phyloP scores from a whole-genome alignment of 2,113 vertebrate genomes.

The Xerus inauris region DNA sequence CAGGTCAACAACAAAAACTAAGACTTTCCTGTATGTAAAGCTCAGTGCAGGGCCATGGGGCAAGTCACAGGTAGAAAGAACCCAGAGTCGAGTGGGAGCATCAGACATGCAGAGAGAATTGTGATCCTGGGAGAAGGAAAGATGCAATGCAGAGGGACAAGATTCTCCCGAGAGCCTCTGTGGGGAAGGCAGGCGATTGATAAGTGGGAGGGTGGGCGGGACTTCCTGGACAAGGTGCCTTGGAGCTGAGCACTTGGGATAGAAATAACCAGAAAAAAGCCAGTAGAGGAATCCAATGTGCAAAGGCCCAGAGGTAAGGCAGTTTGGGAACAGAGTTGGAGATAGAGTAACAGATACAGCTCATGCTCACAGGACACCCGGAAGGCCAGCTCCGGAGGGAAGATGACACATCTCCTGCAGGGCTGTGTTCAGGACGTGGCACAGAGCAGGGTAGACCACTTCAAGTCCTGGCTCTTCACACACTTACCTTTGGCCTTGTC shows the following conservation, averaged over 20 bases:
- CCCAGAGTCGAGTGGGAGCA: not conserved
- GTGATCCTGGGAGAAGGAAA: not conserved
- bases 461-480: not conserved
- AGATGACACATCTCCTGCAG: not conserved
- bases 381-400: not conserved
- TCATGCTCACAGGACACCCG: not conserved
- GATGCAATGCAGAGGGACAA: accelerated
- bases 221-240: not conserved
- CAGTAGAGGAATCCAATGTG: not conserved
- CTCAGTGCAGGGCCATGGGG: not conserved
- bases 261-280: not conserved
- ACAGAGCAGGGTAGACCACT: not conserved
- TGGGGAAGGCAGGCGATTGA: not conserved
- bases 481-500: not conserved
- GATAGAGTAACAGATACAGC: not conserved
- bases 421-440: not conserved
- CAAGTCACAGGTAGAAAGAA: not conserved
- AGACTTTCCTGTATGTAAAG: not conserved
- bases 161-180: not conserved
- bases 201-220: not conserved
- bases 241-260: not conserved
- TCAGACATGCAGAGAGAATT: not conserved
- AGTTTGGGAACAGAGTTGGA: not conserved
- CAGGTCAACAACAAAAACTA: not conserved
- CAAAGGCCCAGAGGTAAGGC: not conserved